Percentiles rank a stretch among this genome's conserved stretches.
phyloP scores from a whole-genome alignment of 2,113 vertebrate species.

The Ailurus styani region DNA sequence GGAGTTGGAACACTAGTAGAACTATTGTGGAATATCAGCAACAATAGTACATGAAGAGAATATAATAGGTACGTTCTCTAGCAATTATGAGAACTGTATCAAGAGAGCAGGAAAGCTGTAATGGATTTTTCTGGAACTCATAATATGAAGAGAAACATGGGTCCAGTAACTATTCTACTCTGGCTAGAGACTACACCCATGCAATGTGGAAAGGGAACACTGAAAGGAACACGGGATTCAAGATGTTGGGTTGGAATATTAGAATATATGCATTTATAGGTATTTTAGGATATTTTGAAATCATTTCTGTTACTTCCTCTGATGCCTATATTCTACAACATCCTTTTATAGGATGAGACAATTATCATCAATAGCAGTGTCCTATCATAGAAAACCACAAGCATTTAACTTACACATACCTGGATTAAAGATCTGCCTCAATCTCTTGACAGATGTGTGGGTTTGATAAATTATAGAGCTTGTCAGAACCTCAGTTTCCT shows the following conservation, averaged over 20 bases:
- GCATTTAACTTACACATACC: not conserved
- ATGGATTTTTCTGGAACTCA: not conserved
- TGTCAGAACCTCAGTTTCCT: not conserved
- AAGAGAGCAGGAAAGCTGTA: not conserved
- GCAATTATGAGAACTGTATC: not conserved
- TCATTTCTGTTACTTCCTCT: not conserved
- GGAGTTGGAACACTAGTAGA: not conserved
- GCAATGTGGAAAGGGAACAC: not conserved
- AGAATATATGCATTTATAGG: not conserved
- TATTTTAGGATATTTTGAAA: not conserved
- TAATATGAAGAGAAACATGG: not conserved
- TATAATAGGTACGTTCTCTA: not conserved
- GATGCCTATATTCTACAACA: not conserved
- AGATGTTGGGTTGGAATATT: not conserved
- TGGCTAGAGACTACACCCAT: not conserved
- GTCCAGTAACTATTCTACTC: not conserved
- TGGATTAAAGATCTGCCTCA: not conserved
- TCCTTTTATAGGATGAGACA: not conserved
- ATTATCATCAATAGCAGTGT: not conserved
- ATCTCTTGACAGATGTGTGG: not conserved
- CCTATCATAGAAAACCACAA: not conserved
- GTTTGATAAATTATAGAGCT: conserved; percentile 7
- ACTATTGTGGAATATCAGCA: not conserved
- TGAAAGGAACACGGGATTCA: not conserved
- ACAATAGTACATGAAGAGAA: not conserved